Conservation (phyloP, 2,113 vertebrate genomes). For the Entomyzon cyanotis region DNA sequence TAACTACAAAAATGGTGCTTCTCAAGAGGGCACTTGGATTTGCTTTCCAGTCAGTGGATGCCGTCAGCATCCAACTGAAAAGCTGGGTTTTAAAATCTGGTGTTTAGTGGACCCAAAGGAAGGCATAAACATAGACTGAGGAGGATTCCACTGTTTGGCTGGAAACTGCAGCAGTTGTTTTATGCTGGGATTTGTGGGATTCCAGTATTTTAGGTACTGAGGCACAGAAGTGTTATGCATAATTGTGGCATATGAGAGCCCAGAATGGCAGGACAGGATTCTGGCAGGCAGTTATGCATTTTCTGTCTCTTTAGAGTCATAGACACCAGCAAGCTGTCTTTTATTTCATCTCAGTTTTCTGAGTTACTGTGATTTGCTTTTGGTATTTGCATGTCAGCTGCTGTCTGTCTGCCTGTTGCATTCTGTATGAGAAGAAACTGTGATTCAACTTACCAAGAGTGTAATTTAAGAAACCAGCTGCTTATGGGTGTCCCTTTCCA, state of each 20-base stretch:
- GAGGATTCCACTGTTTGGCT: not conserved
- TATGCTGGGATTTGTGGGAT: not conserved
- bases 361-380: not conserved
- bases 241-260: not conserved
- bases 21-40: not conserved
- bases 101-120: not conserved
- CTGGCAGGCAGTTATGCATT: not conserved
- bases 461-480: not conserved
- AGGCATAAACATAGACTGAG: not conserved
- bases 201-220: not conserved
- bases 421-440: not conserved
- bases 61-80: not conserved
- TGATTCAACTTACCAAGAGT: not conserved
- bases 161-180: not conserved
- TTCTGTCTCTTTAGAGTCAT: not conserved
- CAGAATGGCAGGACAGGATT: not conserved
- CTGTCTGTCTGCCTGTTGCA: not conserved
- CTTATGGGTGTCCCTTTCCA: not conserved
- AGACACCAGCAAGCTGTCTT: not conserved
- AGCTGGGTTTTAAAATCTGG: not conserved
- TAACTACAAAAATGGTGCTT: not conserved
- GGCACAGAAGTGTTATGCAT: not conserved
- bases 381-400: not conserved
- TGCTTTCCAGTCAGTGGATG: not conserved
- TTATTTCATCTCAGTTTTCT: not conserved